Base-by-base conservation (phyloP, 2,113 vertebrate genomes). In the Elanus axillaris region DNA sequence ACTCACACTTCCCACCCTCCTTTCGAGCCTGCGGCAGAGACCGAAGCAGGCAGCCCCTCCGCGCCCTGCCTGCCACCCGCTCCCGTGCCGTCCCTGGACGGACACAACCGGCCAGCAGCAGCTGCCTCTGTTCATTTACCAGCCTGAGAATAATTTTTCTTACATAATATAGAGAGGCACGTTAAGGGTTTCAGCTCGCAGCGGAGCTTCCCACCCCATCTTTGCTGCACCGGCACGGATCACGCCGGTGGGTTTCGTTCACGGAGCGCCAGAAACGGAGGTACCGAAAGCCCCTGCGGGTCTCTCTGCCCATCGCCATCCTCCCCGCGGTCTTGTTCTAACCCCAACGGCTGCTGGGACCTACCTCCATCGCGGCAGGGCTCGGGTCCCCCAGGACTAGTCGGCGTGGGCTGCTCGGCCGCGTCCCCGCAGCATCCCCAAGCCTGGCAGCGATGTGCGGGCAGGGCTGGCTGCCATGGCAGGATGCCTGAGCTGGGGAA, bases 321-420 rank as follows among this genome's bases (percentile, higher is more conserved):
- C 69, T 64, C 55, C 85, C n/a, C 48, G 0, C 0, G 2, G 9
- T 1, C 38, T 47, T 1, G 5, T 4, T 23, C n/a, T 1, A 26
- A 17, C 27, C 94, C 72, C 48, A 7, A 4, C 3, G 11, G 18
- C 47, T 68, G 7, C 48, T 8, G 2, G 50, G 7, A 97, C 97
- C 80, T 96, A 97, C 97, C 97, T 97, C 97, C 97, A 97, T 97
- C 3, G 22, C 21, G 4, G 63, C 86, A 88, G 80, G 23, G 78
- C 64, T 72, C 12, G 13, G 38, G 13, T 62, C 53, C 69, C 93
- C 76, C 60, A 0, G 77, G 76, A 45, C 5, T 93, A 97, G 4
- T 78, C 4, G 59, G 50, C 1, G 20, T 2, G 55, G 78, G 86
- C 66, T 40, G 68, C 63, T 78, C 2, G 27, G 79, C 88, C 6